These are phyloP conservation scores for Holotrichia oblita DNA, from an alignment of 1,140 invertebrate genomes.

Conservation along the genomic window DNA sequence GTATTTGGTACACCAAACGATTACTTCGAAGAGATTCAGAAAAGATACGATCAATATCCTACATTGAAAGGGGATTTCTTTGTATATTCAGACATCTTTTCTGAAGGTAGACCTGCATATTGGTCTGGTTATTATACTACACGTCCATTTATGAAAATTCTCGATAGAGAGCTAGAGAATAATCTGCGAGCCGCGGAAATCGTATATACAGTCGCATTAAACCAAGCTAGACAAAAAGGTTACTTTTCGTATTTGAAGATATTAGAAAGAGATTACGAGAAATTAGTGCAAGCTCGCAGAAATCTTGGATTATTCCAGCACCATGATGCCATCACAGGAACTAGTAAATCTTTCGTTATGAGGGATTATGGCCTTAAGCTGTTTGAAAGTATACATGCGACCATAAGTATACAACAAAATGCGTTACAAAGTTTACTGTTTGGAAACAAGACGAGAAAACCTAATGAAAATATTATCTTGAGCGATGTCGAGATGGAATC, in stretches of 20 bases:
- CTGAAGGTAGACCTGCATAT: slow-evolving; percentile 89
- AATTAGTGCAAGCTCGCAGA: slow-evolving; percentile 77
- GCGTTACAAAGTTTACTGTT: slow-evolving; percentile 76
- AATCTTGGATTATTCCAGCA: slow-evolving; percentile 93
- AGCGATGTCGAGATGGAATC: slow-evolving; percentile 85
- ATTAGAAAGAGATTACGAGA: slow-evolving; percentile 84
- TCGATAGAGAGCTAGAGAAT: slow-evolving; percentile 87
- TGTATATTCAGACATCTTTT: slow-evolving; percentile 95
- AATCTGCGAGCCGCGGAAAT: slow-evolving; percentile 89
- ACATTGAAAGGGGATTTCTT: slow-evolving; percentile 94
- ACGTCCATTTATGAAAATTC: slow-evolving; percentile 89
- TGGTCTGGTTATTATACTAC: slow-evolving; percentile 98
- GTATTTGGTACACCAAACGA: slow-evolving; percentile 89
- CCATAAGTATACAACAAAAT: slow-evolving; percentile 78
- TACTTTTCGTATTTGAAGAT: slow-evolving; percentile 73
- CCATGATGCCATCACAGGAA: slow-evolving; percentile 96
- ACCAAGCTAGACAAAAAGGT: slow-evolving; percentile 72
- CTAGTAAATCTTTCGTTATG: slow-evolving; percentile 90
- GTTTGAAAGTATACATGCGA: slow-evolving; percentile 82
- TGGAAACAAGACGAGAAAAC: slow-evolving; percentile 61
- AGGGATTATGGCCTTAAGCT: slow-evolving; percentile 87
- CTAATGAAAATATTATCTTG: slow-evolving; percentile 68
- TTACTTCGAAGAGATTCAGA: slow-evolving; percentile 84
- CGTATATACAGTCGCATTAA: slow-evolving; percentile 84
- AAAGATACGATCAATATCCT: slow-evolving; percentile 75